Conservation (phyloP, 2,888 invertebrate species). For the Lucinisca nassula region DNA sequence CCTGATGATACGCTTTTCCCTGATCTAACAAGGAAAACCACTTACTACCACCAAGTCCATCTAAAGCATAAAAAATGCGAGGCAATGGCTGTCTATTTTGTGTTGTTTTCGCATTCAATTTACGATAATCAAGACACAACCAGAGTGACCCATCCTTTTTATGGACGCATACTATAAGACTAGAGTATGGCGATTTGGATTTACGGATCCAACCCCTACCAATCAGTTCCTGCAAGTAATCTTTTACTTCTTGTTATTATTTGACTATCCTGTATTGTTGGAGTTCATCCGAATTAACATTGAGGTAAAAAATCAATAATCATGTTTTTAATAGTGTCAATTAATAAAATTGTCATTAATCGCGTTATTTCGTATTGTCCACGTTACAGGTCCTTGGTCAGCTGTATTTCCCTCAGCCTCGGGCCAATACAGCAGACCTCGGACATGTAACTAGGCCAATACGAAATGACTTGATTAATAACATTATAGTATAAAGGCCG, state of each 20-base stretch:
- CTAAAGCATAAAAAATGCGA: conserved; percentile 43
- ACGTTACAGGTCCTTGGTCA: too few relatives aligned
- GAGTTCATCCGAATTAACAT: too few relatives aligned
- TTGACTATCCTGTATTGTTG: too few relatives aligned
- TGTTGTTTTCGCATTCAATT: background rate
- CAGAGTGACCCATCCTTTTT: conserved; percentile 43
- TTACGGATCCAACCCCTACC: conserved; percentile 41
- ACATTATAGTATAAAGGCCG: conserved; percentile 51
- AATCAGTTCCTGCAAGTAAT: conserved; percentile 58
- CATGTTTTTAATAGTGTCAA: too few relatives aligned
- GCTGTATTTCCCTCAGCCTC: too few relatives aligned
- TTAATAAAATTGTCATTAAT: too few relatives aligned
- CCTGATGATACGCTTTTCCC: conserved; percentile 58
- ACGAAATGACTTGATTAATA: too few relatives aligned
- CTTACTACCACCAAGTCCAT: background rate
- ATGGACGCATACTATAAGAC: conserved; percentile 33
- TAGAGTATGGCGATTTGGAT: conserved; percentile 29
- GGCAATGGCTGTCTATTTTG: conserved; percentile 41
- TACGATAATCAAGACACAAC: background rate
- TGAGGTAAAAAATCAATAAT: too few relatives aligned
- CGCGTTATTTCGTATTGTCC: too few relatives aligned
- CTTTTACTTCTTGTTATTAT: conserved; percentile 71
- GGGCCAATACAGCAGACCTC: too few relatives aligned
- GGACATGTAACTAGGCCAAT: too few relatives aligned
- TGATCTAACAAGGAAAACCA: background rate